Conservation (phyloP, 2,113 vertebrate genomes). For the Butastur rufipennis region DNA sequence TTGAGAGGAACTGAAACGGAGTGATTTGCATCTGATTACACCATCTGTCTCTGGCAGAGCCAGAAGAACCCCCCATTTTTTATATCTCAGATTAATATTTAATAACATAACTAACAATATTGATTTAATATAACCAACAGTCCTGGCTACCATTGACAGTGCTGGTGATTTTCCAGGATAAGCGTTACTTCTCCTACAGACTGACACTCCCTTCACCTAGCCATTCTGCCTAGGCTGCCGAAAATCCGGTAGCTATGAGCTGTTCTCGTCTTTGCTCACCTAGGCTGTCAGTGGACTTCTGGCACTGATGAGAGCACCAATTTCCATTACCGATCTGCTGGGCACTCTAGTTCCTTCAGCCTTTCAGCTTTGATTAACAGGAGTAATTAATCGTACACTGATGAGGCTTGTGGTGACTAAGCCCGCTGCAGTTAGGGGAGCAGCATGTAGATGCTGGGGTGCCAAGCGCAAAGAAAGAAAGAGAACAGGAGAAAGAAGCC, state of each 20-base stretch:
- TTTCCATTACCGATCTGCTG: neutral
- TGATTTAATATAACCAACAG: neutral
- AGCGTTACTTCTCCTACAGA: neutral
- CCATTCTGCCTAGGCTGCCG: neutral
- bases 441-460: neutral
- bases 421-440: neutral
- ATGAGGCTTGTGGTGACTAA: neutral
- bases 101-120: neutral
- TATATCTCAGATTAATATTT: conserved; percentile 4
- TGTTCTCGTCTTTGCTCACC: neutral
- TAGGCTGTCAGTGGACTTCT: neutral
- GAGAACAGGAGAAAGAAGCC: neutral
- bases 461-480: neutral
- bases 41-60: neutral
- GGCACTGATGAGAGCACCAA: neutral
- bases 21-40: neutral
- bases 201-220: neutral
- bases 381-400: conserved; percentile 10
- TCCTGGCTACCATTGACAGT: neutral
- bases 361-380: conserved; percentile 15
- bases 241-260: neutral
- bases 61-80: neutral
- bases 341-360: neutral
- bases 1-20: neutral
- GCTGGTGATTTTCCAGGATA: neutral